Evolutionary conservation across 2,113 vertebrate genomes (phyloP), one percentile per base, ranked within the genome.

Genomic region (Paratilapia polleni): DNA sequence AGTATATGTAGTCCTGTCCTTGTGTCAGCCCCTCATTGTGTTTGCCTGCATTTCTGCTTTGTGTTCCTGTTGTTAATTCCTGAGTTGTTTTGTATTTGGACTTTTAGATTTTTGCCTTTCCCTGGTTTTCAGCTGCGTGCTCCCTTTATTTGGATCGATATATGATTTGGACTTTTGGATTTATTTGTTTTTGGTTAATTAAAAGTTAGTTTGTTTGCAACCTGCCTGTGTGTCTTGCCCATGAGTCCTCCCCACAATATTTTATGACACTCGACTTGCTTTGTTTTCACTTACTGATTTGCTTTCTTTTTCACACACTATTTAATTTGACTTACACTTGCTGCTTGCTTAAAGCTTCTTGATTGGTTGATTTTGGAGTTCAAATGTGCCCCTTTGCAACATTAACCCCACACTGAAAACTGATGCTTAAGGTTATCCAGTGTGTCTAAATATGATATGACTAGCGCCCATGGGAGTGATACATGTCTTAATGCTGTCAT

Each of bases 311-410:
- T 36, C 5, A 36, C 4, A 12, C 11, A 3, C 9, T 41, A 41
- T 41, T 41, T 31, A 31, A 31, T 31, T 41, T 41, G 10, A 41
- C 38, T 41, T 41, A 41, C 9, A 11, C 10, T 41, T 41, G 38
- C 10, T 41, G 38, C 38, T 41, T 41, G 9, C 9, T 41, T 41
- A 41, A 41, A 41, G 3, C 10, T 11, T 41, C 38, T 41, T 41
- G 38, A 3, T 41, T 41, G 38, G 38, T 0, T 8, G 3, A 68
- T 7, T 19, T 47, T 52, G 22, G 15, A 49, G 47, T 17, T 68
- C 47, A 68, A 47, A 49, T 5, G 63, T 26, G 8, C 36, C 8
- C 36, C 36, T 4, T 41, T 9, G 38, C 41, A 68, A 47, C 14
- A 47, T 5, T 26, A 68, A 47, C 38, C 38, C 10, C 11, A 11